Base-by-base conservation (phyloP, 2,113 vertebrate genomes). In the Peucedramus taeniatus region DNA sequence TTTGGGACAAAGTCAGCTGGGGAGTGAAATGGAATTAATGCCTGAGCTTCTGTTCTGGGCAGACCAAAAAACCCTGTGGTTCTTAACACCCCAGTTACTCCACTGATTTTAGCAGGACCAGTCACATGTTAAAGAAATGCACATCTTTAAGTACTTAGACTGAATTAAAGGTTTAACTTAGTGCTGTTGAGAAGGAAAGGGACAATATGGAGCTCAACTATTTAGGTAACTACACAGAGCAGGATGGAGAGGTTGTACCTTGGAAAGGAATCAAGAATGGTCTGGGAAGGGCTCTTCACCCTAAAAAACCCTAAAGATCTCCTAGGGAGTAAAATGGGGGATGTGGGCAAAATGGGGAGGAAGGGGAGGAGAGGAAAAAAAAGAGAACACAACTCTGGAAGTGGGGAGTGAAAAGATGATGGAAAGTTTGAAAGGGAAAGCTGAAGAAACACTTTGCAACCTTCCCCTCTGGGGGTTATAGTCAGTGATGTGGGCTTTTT, bases 401-500 rank as follows among this genome's bases (percentile, higher is more conserved):
- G 35, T 0, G 0, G 31, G 15, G 65, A 93, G 23, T 65, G 61
- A 83, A 89, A 91, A 94, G 44, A 75, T 2, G 3, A 56, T 51
- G 45, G 64, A n/a, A 88, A 81, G 13, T 68, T 88, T 86, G 88
- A 96, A 88, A 83, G 31, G 15, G 59, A 96, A 94, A 88, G 53
- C 64, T 89, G 35, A 78, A 95, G 47, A 87, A 96, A 86, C 53
- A 63, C 9, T 93, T 78, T 75, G 26, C 40, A 75, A 20, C 45
- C 61, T 6, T 90, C 64, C 71, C 49, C 60, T 92, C 56, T 66
- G 40, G 20, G 75, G n/a, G 11, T 65, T 94, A 49, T 30, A 74
- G 54, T 80, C 75, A 66, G 35, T 83, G 47, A 94, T 86, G 82
- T 88, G 79, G 75, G 76, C 13, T 94, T 95, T 97, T 95, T 86